Evolutionary conservation across 2,888 invertebrate species (phyloP), one percentile per base, ranked within the genome.

Genomic region (Caenorhabditis sp.): DNA sequence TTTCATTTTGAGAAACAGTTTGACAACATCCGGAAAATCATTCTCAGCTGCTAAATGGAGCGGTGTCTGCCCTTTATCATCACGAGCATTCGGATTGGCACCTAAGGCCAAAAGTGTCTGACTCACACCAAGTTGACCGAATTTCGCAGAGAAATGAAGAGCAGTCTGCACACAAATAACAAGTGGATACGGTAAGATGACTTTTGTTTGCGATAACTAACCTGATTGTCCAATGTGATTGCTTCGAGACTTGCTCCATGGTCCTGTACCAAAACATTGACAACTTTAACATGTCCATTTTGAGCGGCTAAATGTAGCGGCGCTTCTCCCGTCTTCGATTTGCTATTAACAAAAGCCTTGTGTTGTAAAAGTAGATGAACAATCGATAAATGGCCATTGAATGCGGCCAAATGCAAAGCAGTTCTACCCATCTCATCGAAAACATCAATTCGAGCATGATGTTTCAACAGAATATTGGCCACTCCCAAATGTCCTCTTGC

Each of bases 301-400:
- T 83, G 81, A 10, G 97, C 95, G 0, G 97, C 97, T 88, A 97
- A 91, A 90, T 99, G 99, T 19, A 99, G 91, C 0, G 97, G 97
- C 6, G 99, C 97, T 83, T 97, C 91, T 6, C 99, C 97, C 21
- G 95, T 94, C 87, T 97, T 92, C 0, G 97, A 96, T 89, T 97
- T 97, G 19, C 96, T 96, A 89, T 99, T 99, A 77, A 99, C 97
- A 89, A 97, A 99, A 0, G 99, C 97, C 89, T 97, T 97, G 89
- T 95, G 93, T 60, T 94, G 93, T 51, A 99, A 90, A 62, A 99
- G 90, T 0, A 90, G 87, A 76, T 91, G 90, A 92, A 94, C 90
- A 1, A 91, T 89, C 49, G 89, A 88, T 55, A 88, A 90, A 82
- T 95, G 96, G 2, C 97, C 97, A 85, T 93, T 93, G 89, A 97